phyloP scores from a whole-genome alignment of 2,888 invertebrate genomes.

The Tanaodytes sp. region DNA sequence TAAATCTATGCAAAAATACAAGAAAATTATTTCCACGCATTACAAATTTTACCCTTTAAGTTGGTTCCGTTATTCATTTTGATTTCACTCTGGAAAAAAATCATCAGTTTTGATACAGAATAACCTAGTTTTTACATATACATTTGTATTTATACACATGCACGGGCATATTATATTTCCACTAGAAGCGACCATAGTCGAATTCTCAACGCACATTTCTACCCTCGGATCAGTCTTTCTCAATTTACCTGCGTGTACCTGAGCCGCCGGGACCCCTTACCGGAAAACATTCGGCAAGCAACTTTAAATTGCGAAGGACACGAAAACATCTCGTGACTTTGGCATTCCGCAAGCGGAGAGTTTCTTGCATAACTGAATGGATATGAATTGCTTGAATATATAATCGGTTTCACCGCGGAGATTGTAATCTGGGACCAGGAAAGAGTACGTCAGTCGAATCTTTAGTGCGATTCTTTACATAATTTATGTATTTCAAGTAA shows the following conservation, averaged over 20 bases:
- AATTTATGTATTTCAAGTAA: slow-evolving; percentile 44
- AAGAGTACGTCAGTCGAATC: slow-evolving; percentile 31
- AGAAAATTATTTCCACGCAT: too few species aligned
- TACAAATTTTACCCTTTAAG: too few species aligned
- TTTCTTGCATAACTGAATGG: slow-evolving; percentile 49
- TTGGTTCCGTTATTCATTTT: too few species aligned
- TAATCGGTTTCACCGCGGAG: slow-evolving; percentile 42
- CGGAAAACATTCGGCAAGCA: slow-evolving; percentile 41
- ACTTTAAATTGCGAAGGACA: slow-evolving; percentile 46
- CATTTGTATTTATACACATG: too few species aligned
- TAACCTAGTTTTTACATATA: too few species aligned
- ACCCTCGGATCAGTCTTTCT: slow-evolving; percentile 10
- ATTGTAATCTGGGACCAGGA: slow-evolving; percentile 35
- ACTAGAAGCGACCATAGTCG: slow-evolving; percentile 5
- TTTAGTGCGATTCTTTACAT: slow-evolving; percentile 42
- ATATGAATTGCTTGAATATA: slow-evolving; percentile 50
- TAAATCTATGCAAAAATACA: too few species aligned
- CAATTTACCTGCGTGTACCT: slow-evolving; percentile 25
- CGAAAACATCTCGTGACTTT: slow-evolving; percentile 49
- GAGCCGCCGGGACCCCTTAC: slow-evolving; percentile 14
- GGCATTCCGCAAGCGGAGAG: slow-evolving; percentile 40
- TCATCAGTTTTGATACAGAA: too few species aligned
- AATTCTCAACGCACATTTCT: slow-evolving; percentile 15
- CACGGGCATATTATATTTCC: neutral
- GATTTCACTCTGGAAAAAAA: too few species aligned